Conservation (phyloP, 2,113 vertebrate species). For the Limnothrissa miodon region DNA sequence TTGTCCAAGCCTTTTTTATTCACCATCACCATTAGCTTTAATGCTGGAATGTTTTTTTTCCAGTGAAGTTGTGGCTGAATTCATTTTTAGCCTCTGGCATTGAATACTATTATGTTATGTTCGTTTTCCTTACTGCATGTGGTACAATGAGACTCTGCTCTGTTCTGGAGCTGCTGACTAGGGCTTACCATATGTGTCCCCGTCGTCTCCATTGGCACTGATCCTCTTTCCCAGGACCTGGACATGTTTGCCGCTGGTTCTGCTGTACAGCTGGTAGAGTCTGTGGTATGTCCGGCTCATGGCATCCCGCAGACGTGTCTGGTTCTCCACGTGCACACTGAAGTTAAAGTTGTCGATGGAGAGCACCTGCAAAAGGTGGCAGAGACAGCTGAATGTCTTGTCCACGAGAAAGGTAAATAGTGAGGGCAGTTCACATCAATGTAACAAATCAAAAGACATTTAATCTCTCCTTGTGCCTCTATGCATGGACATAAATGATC, state of each 20-base stretch:
- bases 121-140: not conserved
- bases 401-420: not conserved
- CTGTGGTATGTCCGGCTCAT: conserved; percentile 76
- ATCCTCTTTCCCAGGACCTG: conserved; percentile 76
- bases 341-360: conserved; percentile 77
- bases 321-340: conserved; percentile 78
- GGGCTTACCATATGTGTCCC: conserved; percentile 78
- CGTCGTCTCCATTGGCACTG: conserved; percentile 77
- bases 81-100: not conserved
- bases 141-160: conserved; percentile 51
- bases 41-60: not conserved
- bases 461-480: not conserved
- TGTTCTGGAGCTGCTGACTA: not conserved
- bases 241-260: conserved; percentile 76
- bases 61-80: not conserved
- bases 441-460: not conserved
- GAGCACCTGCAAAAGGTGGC: conserved; percentile 61
- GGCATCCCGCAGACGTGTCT: conserved; percentile 76
- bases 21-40: not conserved
- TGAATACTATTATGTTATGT: not conserved
- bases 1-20: not conserved
- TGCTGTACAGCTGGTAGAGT: conserved; percentile 79
- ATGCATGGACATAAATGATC: conserved; percentile 23
- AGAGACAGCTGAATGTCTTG: not conserved
- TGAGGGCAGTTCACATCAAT: not conserved